Evolutionary conservation across 1,140 invertebrate genomes (phyloP).

Genomic region (Drosophila rhopaloa): DNA sequence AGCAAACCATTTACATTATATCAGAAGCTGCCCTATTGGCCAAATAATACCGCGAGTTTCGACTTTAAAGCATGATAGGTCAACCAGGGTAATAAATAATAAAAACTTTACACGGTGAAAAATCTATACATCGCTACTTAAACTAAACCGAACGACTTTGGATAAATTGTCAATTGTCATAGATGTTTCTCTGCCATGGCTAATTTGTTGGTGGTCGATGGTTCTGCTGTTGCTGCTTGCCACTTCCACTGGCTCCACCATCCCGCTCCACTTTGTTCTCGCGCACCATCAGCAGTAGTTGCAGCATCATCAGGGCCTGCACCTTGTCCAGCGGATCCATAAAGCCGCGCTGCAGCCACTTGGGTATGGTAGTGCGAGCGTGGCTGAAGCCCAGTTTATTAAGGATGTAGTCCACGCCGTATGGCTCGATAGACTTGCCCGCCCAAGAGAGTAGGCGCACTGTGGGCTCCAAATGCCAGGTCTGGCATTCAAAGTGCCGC

Average conservation of each 20-base stretch:
- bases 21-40: slow-evolving; percentile 35
- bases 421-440: slow-evolving; percentile 97
- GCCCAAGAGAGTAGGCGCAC: slow-evolving; percentile 97
- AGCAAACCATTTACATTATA: slow-evolving; percentile 69
- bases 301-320: slow-evolving; percentile 89
- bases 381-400: slow-evolving; percentile 98
- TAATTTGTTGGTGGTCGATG: slow-evolving; percentile 68
- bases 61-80: slow-evolving; percentile 24
- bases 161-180: slow-evolving; percentile 63
- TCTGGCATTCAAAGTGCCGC: slow-evolving; percentile 96
- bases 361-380: slow-evolving; percentile 98
- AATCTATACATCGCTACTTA: slow-evolving; percentile 62
- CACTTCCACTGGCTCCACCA: slow-evolving; percentile 9
- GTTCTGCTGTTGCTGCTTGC: slow-evolving; percentile 51
- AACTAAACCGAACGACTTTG: slow-evolving; percentile 50
- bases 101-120: slow-evolving; percentile 50
- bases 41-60: slow-evolving; percentile 37
- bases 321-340: slow-evolving; percentile 98
- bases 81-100: slow-evolving; percentile 34
- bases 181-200: slow-evolving; percentile 23
- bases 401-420: slow-evolving; percentile 98
- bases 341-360: slow-evolving; percentile 98
- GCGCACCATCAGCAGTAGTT: slow-evolving; percentile 87
- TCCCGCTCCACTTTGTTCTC: slow-evolving; percentile 77
- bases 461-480: slow-evolving; percentile 99